Percentiles rank a stretch among this genome's conserved stretches.
These are phyloP conservation scores for Melitaea cinxia DNA, from an alignment of 1,140 invertebrate genomes.

Conservation along the genomic window DNA sequence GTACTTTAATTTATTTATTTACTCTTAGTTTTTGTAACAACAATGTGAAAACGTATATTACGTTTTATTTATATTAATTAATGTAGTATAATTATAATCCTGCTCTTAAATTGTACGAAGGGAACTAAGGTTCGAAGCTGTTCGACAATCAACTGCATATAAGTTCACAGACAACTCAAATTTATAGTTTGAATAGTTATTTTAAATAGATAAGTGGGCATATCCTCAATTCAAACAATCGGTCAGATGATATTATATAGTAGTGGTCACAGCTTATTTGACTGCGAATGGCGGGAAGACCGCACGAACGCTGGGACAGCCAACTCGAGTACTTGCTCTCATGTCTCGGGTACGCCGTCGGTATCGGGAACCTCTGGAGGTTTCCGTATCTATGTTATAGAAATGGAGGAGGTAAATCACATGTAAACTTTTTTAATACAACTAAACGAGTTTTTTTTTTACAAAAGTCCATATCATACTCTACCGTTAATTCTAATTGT, in stretches of 20 bases:
- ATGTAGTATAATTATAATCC: too few relatives aligned
- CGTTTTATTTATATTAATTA: too few relatives aligned
- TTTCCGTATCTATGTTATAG: conserved; percentile 88
- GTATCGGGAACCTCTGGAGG: conserved; percentile 89
- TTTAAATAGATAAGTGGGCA: conserved; percentile 39
- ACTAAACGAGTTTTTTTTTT: too few relatives aligned
- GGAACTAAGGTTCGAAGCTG: neutral
- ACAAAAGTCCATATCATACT: too few relatives aligned
- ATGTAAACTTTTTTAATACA: neutral
- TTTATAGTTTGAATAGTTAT: conserved; percentile 16
- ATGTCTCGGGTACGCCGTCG: conserved; percentile 88
- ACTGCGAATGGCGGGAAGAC: conserved; percentile 55
- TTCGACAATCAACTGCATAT: neutral
- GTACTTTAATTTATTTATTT: too few relatives aligned
- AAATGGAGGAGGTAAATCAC: conserved; percentile 83
- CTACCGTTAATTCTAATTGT: too few relatives aligned
- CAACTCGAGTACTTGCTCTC: conserved; percentile 89
- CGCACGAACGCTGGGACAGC: conserved; percentile 83
- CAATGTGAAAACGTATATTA: too few relatives aligned
- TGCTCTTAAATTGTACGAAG: too few relatives aligned
- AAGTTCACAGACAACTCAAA: conserved; percentile 5
- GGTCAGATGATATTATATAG: conserved; percentile 33
- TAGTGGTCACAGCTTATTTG: conserved; percentile 39
- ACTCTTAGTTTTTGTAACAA: too few relatives aligned
- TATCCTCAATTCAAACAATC: conserved; percentile 59